Base-by-base conservation (phyloP, 2,888 invertebrate species). In the Xanthia icteritia region DNA sequence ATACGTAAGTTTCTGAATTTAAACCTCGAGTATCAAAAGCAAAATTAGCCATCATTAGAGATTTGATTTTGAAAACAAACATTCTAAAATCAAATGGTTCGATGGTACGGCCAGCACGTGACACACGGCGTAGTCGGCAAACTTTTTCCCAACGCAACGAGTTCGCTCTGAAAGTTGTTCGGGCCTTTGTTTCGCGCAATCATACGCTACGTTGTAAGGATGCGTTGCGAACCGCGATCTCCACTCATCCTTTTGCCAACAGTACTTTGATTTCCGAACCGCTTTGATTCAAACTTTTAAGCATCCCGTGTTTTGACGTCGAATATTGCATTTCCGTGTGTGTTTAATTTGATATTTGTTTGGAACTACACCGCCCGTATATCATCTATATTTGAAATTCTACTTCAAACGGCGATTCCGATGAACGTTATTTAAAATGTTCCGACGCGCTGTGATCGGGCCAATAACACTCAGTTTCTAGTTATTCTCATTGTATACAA, bases 271-370 rank as follows among this genome's bases (percentile, higher is more conserved):
- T 95, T 95, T 94, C 92, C 94, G 94, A 94, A 95, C 90, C 93
- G 95, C 95, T 96, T 96, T 96, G 95, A 95, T 94, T 94, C 92
- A 92, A 96, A 96, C 95, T 96, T 96, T 96, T 95, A 95, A 95
- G 94, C 94, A 94, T 94, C 92, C 83, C 88, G 76, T 92, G 93
- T 95, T 95, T 94, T 94, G 95, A 94, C 94, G 93, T 94, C 85
- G 93, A 93, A 94, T 96, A 95, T 96, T 96, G 95, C 95, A 94
- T 95, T 95, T 93, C 93, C 93, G 90, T 92, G 93, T 94, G 92
- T 93, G 93, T 94, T 93, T 93, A 92, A 93, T 94, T 93, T 93
- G 91, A 92, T 94, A 94, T 95, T 93, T 94, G 95, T 93, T 95
- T 92, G 90, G 84, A 92, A 91, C 89, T 92, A 90, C 92, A 88